These are phyloP conservation scores for Drosophila murphyi DNA, from an alignment of 1,140 invertebrate species.

Conservation along the genomic window DNA sequence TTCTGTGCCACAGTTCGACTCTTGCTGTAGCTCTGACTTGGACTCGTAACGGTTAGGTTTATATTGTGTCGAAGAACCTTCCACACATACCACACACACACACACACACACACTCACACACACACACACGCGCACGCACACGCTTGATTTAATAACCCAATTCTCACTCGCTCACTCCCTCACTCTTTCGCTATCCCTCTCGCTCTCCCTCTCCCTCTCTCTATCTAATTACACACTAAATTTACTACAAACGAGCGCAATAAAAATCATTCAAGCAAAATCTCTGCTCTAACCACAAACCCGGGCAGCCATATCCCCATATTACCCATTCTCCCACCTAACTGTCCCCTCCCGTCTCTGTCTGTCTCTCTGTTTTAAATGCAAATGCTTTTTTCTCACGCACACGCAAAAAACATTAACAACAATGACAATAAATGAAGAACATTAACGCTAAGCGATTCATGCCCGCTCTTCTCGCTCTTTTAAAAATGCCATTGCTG, in stretches of 20 bases:
- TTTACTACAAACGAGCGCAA: constrained; percentile 79
- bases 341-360: not conserved
- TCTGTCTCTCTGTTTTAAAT: constrained; percentile 46
- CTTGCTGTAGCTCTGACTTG: no score
- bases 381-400: constrained; percentile 77
- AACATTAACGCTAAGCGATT: constrained; percentile 79
- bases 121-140: not conserved
- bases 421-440: constrained; percentile 81
- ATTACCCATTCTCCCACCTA: not conserved
- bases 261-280: constrained; percentile 80
- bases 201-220: not conserved
- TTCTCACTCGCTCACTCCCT: constrained; percentile 29
- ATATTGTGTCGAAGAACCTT: constrained; percentile 57
- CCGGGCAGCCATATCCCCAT: constrained; percentile 1
- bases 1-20: not conserved
- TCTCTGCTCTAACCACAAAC: constrained; percentile 62
- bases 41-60: constrained; percentile 20
- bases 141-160: constrained; percentile 59
- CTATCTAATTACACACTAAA: constrained; percentile 77
- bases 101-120: constrained; percentile 15
- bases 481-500: not conserved
- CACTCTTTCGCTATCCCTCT: not conserved
- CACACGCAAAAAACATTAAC: constrained; percentile 79
- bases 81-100: constrained; percentile 6
- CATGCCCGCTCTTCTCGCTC: not conserved